A percentile compares a stretch with the other conserved stretches of the same genome.
Evolutionary conservation across 2,797 vertebrate species (phyloP).

Genomic region (Siniperca undulata): DNA sequence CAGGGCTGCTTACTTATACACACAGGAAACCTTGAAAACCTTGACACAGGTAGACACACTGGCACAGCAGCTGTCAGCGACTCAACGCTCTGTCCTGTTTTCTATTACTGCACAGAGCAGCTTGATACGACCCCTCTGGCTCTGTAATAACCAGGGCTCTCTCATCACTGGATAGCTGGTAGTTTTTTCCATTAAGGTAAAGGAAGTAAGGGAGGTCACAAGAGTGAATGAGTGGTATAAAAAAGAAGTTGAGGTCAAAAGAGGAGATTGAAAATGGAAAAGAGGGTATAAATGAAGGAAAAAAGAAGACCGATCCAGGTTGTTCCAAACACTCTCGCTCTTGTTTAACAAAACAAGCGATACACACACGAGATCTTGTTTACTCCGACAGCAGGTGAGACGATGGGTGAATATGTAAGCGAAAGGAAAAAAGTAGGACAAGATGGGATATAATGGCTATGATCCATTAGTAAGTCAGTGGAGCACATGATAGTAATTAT

Average conservation of each 20-base stretch:
- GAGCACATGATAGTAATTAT: constrained; percentile 74
- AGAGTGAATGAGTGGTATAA: constrained; percentile 9
- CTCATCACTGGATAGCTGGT: constrained; percentile 27
- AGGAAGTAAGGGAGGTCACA: constrained; percentile 32
- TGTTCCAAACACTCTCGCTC: background rate
- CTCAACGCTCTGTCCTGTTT: constrained; percentile 46
- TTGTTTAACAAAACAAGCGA: constrained; percentile 39
- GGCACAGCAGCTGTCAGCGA: constrained; percentile 36
- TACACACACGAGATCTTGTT: constrained; percentile 12
- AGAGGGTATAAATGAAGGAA: constrained; percentile 2
- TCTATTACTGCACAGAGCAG: constrained; percentile 37
- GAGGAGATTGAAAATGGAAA: constrained; percentile 52
- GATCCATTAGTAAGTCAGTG: constrained; percentile 72
- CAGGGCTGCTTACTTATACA: constrained; percentile 38
- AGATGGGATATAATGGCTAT: constrained; percentile 50
- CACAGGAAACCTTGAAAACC: constrained; percentile 34
- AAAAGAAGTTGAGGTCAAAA: constrained; percentile 32
- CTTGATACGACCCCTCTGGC: constrained; percentile 40
- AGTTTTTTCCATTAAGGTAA: constrained; percentile 33
- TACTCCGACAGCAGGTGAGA: constrained; percentile 22
- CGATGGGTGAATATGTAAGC: constrained; percentile 6
- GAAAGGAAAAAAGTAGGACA: constrained; percentile 46
- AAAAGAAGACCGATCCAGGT: background rate
- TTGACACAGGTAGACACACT: constrained; percentile 44
- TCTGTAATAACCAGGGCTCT: constrained; percentile 45